Percentiles rank a stretch among this genome's conserved stretches.
phyloP scores from a whole-genome alignment of 1,140 invertebrate species.

The Zaprionus kolodkinae region DNA sequence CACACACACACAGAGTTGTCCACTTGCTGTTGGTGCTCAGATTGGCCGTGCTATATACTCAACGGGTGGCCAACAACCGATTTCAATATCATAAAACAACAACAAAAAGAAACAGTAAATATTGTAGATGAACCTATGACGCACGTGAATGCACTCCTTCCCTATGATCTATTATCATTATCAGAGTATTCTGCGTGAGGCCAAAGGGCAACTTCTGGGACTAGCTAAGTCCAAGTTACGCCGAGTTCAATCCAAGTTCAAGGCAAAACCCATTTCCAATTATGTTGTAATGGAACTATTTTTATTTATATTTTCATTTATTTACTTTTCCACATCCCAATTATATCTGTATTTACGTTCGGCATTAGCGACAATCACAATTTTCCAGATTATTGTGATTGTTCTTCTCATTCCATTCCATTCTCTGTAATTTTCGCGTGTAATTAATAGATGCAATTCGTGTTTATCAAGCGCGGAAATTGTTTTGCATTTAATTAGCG shows the following conservation, averaged over 20 bases:
- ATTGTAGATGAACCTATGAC: constrained; percentile 3
- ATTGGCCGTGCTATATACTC: constrained; percentile 4
- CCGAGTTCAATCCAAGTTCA: constrained; percentile 65
- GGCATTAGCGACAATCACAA: constrained; percentile 20
- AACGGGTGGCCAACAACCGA: constrained; percentile 38
- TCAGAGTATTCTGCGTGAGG: constrained; percentile 28
- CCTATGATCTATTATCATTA: neutral
- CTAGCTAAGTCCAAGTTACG: constrained; percentile 22
- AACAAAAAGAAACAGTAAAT: neutral
- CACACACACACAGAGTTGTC: constrained; percentile 23
- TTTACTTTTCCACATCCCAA: constrained; percentile 11
- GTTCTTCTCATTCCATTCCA: neutral
- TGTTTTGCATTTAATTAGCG: constrained; percentile 39
- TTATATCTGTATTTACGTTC: constrained; percentile 21
- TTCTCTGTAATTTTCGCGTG: constrained; percentile 22
- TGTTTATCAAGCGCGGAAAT: constrained; percentile 22
- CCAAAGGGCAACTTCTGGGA: constrained; percentile 56
- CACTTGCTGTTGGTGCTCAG: constrained; percentile 36
- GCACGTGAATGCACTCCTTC: constrained; percentile 8
- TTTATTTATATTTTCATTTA: constrained; percentile 6
- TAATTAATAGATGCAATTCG: constrained; percentile 38
- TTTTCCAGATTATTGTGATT: neutral
- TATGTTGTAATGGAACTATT: constrained; percentile 39
- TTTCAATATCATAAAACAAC: constrained; percentile 48
- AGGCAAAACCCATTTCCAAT: constrained; percentile 71